Conservation (phyloP, 2,888 invertebrate species). For the Luperina nickerlii region DNA sequence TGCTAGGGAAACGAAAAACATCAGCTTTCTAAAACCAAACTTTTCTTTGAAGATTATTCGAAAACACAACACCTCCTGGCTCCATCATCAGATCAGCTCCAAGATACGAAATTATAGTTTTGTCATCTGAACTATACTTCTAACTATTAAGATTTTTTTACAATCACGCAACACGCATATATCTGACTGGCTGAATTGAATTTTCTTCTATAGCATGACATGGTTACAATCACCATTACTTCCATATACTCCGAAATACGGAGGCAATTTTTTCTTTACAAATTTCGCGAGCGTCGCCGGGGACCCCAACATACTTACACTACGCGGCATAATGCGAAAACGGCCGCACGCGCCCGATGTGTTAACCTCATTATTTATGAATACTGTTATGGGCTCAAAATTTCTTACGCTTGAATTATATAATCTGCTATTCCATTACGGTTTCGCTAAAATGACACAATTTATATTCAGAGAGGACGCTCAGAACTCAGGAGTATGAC, state of each 20-base stretch:
- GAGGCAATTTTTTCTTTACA: constrained; percentile 18
- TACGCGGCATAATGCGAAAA: constrained; percentile 68
- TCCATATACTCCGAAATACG: constrained; percentile 3
- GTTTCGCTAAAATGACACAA: constrained; percentile 87
- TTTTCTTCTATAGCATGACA: background rate
- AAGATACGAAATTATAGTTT: too few relatives aligned
- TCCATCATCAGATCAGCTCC: too few relatives aligned
- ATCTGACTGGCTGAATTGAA: background rate
- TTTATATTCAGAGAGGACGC: constrained; percentile 86
- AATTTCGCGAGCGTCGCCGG: constrained; percentile 36
- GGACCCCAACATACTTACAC: constrained; percentile 42
- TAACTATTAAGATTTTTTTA: too few relatives aligned
- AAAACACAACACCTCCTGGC: too few relatives aligned
- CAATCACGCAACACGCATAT: background rate
- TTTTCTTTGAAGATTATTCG: background rate
- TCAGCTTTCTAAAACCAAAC: background rate
- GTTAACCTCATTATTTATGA: constrained; percentile 88
- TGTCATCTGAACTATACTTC: too few relatives aligned
- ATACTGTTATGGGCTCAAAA: constrained; percentile 87
- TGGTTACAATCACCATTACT: constrained; percentile 37
- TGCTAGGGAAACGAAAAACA: background rate
- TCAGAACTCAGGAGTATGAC: constrained; percentile 81
- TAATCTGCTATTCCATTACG: constrained; percentile 90
- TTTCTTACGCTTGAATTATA: constrained; percentile 89
- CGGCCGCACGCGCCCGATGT: constrained; percentile 75